Evolutionary conservation across 2,113 vertebrate species (phyloP).

Genomic region (Geococcyx californianus): DNA sequence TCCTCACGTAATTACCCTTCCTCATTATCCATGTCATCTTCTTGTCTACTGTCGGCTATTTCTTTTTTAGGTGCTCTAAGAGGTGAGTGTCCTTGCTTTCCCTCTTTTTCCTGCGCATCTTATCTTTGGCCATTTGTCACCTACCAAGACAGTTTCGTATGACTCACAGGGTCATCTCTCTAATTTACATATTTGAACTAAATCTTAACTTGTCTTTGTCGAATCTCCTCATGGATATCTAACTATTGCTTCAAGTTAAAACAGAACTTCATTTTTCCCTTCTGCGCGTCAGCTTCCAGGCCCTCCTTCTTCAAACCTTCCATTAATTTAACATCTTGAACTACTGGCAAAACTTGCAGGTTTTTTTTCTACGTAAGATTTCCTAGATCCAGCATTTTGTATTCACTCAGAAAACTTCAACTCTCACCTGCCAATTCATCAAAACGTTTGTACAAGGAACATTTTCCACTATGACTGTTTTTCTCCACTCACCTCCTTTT

Average conservation of each 20-base stretch:
- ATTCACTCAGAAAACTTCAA: neutral
- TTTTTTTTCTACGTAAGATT: neutral
- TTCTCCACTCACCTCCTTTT: neutral
- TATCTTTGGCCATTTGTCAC: neutral
- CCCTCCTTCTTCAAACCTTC: neutral
- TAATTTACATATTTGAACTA: neutral
- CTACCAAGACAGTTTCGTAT: neutral
- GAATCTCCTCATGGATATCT: neutral
- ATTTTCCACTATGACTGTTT: neutral
- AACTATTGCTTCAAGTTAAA: neutral
- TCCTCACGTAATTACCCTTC: slow-evolving; percentile 3
- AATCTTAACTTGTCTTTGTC: neutral
- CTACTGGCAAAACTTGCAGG: neutral
- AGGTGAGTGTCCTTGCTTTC: neutral
- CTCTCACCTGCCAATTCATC: neutral
- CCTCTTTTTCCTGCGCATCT: neutral
- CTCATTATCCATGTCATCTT: neutral
- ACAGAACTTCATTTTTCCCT: neutral
- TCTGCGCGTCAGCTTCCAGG: neutral
- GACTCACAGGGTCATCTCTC: neutral
- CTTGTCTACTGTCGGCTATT: neutral
- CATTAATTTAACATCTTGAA: neutral
- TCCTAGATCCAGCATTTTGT: neutral
- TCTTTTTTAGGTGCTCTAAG: neutral
- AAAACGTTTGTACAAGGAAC: neutral